A percentile compares a stretch with the other conserved stretches of the same genome.
Evolutionary conservation across 2,113 vertebrate genomes (phyloP).

Genomic region (Sisor rabdophorus): DNA sequence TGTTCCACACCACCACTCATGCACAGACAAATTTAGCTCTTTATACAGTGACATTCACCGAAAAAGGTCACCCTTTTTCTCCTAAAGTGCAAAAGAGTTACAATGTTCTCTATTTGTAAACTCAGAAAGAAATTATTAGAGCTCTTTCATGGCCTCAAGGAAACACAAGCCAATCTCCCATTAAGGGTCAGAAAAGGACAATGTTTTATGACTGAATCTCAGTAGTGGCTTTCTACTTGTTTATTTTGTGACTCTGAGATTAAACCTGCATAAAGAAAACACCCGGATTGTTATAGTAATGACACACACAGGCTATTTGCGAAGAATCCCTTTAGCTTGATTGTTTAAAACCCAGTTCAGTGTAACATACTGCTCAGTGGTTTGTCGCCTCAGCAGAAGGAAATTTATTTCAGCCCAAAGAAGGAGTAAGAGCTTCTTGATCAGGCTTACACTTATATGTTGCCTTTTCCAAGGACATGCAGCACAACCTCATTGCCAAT

Average conservation of each 20-base stretch:
- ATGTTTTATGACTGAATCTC: neutral
- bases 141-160: slow-evolving; percentile 6
- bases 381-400: slow-evolving; percentile 6
- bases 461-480: slow-evolving; percentile 29
- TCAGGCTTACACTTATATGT: neutral
- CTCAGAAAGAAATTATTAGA: neutral
- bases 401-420: neutral
- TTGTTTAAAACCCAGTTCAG: slow-evolving; percentile 5
- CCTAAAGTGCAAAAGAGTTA: slow-evolving; percentile 10
- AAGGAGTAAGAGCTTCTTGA: neutral
- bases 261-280: slow-evolving; percentile 4
- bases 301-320: slow-evolving; percentile 21
- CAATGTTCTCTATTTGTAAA: slow-evolving; percentile 5
- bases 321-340: neutral
- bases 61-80: slow-evolving; percentile 19
- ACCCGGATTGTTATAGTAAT: slow-evolving; percentile 8
- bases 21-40: neutral
- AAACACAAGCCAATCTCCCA: neutral
- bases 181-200: neutral
- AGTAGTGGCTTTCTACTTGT: neutral
- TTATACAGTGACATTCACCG: slow-evolving; percentile 20
- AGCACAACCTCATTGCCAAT: slow-evolving; percentile 46
- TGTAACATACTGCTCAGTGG: slow-evolving; percentile 19
- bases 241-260: slow-evolving; percentile 5
- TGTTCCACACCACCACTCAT: neutral